Percentiles rank a stretch among this genome's conserved stretches.
These are phyloP conservation scores for Cheilinus undulatus DNA, from an alignment of 2,113 vertebrate genomes.

Conservation along the genomic window DNA sequence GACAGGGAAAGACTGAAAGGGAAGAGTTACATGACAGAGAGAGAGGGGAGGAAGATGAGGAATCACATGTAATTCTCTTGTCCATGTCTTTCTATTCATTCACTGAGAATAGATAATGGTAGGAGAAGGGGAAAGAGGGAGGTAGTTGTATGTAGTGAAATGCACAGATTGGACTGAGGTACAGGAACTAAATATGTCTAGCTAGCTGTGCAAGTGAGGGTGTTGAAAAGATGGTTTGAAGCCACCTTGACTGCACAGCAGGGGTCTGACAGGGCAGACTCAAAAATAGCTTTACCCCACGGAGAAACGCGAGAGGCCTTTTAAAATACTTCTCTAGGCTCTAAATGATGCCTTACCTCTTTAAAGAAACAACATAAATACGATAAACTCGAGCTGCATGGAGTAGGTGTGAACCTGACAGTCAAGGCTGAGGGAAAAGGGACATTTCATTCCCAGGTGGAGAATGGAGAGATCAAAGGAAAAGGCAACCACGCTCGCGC, in stretches of 20 bases:
- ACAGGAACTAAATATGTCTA: conserved; percentile 25
- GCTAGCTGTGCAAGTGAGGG: conserved; percentile 19
- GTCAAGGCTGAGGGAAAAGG: conserved; percentile 8
- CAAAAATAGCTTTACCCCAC: conserved; percentile 11
- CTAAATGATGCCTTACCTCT: background rate
- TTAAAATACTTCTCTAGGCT: background rate
- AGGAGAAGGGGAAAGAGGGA: background rate
- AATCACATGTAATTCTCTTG: conserved; percentile 25
- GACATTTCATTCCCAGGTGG: conserved; percentile 14
- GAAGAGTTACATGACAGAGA: conserved; percentile 30
- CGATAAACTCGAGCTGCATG: too few species aligned
- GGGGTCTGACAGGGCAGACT: conserved; percentile 21
- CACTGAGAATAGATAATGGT: background rate
- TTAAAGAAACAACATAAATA: background rate
- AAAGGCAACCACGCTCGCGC: conserved; percentile 8
- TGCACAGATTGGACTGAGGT: background rate
- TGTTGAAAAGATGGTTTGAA: conserved; percentile 43
- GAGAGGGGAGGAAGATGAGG: background rate
- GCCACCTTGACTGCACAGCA: conserved; percentile 35
- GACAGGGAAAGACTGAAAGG: conserved; percentile 60
- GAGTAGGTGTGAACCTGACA: conserved; percentile 17
- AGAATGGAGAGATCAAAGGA: conserved; percentile 8
- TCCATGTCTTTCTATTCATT: conserved; percentile 21
- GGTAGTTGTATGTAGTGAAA: background rate
- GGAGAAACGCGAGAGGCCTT: conserved; percentile 16